Evolutionary conservation across 64 coral and sea anemone genomes (phyloP), one percentile per base, ranked within the genome.

Genomic region (Catalaphyllia jardinei): DNA sequence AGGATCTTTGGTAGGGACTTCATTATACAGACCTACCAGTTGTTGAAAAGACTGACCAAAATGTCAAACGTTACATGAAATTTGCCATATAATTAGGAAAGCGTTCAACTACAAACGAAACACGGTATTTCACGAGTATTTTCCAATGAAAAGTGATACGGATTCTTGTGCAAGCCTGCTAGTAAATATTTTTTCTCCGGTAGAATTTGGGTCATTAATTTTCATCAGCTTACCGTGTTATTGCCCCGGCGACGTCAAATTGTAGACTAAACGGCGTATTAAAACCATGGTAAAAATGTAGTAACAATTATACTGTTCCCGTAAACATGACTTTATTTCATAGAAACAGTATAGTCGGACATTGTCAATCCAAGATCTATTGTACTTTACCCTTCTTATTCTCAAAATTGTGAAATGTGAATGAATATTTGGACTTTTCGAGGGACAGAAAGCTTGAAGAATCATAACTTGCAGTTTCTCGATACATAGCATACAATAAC

Each of bases 251-350:
- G 65, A 69, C n/a, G 65, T 69, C 22, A 67, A 67, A 69, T 27
- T 24, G 4, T 11, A 27, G 65, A 27, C 65, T 11, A 69, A 24
- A 69, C 10, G 65, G 10, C 22, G 5, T n/a, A 11, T 69, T 25
- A 69, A 69, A 69, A 69, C 65, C 65, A 69, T 69, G 22, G 65
- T 69, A 69, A 69, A 69, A 69, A 69, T 69, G 22, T 11, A 69
- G 7, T 25, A n/a, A 69, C 25, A 69, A n/a, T 69, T 29, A 11
- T 6, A 27, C 65, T 69, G 0, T 57, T 57, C 4, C 22, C 27
- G 65, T 4, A 22, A n/a, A n/a, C n/a, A n/a, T n/a, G n/a, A n/a
- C 54, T 57, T 57, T 10, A 57, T 57, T 57, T 69, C 8, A 29
- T 25, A 28, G 10, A 69, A 69, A 25, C n/a, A n/a, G 9, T 65